A percentile compares a stretch with the other conserved stretches of the same genome.
Evolutionary conservation across 1,140 invertebrate genomes (phyloP).

Genomic region (Bombus ignitus): DNA sequence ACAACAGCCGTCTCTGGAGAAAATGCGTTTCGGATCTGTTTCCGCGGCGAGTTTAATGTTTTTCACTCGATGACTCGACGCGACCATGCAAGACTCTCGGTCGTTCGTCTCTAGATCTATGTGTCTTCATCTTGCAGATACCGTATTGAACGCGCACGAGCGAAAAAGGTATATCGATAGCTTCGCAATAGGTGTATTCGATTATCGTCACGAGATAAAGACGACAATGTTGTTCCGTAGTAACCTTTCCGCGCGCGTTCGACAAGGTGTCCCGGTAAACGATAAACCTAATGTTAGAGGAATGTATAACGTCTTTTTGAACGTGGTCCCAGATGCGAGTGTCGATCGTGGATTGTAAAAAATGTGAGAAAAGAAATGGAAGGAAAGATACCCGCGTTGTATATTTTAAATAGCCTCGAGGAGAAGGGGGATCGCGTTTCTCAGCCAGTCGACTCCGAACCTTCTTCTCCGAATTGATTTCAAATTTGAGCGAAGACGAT

Average conservation of each 20-base stretch:
- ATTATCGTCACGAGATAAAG: neutral
- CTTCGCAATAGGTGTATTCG: neutral
- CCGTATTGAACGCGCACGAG: slow-evolving; percentile 30
- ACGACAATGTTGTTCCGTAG: neutral
- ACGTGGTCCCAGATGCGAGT: slow-evolving; percentile 63
- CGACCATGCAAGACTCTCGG: slow-evolving; percentile 1
- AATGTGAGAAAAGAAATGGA: neutral
- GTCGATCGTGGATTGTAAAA: slow-evolving; percentile 41
- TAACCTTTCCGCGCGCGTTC: neutral
- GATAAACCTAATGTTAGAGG: slow-evolving; percentile 12
- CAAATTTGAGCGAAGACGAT: neutral
- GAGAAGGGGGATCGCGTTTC: neutral
- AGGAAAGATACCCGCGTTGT: neutral
- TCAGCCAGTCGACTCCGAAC: neutral
- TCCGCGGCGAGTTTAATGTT: slow-evolving; percentile 7
- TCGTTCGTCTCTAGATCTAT: neutral
- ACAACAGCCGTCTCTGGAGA: neutral
- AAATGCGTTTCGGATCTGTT: slow-evolving; percentile 1
- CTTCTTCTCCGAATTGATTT: neutral
- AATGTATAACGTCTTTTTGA: slow-evolving; percentile 55
- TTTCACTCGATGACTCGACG: neutral
- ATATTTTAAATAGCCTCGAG: neutral
- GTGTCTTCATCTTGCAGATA: slow-evolving; percentile 18
- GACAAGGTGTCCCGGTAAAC: slow-evolving; percentile 16
- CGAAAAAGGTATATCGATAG: slow-evolving; percentile 24